Evolutionary conservation across 1,140 invertebrate genomes (phyloP).

Genomic region (Popillia japonica): DNA sequence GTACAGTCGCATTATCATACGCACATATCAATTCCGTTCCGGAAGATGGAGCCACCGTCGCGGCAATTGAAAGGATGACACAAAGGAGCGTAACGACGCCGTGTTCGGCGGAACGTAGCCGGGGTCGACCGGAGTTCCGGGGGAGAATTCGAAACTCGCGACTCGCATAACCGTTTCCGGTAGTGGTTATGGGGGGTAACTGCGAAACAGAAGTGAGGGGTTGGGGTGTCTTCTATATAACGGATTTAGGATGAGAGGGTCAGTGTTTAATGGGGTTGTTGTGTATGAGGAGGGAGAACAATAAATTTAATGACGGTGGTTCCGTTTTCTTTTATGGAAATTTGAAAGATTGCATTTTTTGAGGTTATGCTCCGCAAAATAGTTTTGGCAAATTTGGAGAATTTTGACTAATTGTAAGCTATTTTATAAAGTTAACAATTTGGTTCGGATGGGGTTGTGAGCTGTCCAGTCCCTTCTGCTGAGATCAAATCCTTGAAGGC

Average conservation of each 20-base stretch:
- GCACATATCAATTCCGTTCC: neutral
- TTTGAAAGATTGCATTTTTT: no score
- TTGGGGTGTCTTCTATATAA: no score
- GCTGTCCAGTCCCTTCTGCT: no score
- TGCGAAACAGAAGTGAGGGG: neutral
- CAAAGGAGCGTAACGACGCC: neutral
- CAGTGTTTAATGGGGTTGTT: neutral
- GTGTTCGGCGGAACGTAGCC: neutral
- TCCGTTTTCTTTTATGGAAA: no score
- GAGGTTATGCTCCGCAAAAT: no score
- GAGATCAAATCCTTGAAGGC: no score
- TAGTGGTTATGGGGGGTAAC: neutral
- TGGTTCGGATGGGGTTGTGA: no score
- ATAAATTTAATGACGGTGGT: no score
- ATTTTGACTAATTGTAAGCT: no score
- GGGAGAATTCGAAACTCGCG: neutral
- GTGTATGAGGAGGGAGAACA: no score
- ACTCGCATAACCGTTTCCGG: constrained; percentile 8
- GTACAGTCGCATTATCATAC: neutral
- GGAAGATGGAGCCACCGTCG: neutral
- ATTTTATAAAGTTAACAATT: no score
- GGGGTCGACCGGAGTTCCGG: neutral
- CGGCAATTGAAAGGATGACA: neutral
- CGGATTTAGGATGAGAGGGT: neutral
- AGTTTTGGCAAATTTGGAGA: no score